Evolutionary conservation across 2,113 vertebrate species (phyloP).

Genomic region (Chionodraco myersi): DNA sequence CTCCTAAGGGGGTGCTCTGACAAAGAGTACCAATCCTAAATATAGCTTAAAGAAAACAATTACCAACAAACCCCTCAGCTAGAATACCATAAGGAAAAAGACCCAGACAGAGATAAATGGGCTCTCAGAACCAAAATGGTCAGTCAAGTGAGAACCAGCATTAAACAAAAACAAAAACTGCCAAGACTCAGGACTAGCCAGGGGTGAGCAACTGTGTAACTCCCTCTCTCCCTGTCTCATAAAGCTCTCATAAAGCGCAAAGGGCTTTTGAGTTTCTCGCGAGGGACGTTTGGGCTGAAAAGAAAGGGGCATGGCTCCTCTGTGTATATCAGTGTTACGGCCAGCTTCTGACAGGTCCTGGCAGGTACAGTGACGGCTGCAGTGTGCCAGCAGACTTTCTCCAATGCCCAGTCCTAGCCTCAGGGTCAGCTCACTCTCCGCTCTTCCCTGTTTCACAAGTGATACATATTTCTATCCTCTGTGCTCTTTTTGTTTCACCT

Average conservation of each 20-base stretch:
- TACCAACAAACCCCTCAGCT: slow-evolving; percentile 12
- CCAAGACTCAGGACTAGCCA: slow-evolving; percentile 51
- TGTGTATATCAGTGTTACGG: slow-evolving; percentile 64
- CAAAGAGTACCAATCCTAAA: slow-evolving; percentile 33
- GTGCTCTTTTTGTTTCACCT: slow-evolving; percentile 27
- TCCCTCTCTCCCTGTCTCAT: slow-evolving; percentile 50
- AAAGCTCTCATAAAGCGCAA: slow-evolving; percentile 65
- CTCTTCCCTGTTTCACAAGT: slow-evolving; percentile 12
- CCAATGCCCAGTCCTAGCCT: slow-evolving; percentile 50
- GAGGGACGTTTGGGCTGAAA: slow-evolving; percentile 70
- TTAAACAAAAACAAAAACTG: slow-evolving; percentile 39
- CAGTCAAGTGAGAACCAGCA: slow-evolving; percentile 41
- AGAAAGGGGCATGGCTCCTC: slow-evolving; percentile 73
- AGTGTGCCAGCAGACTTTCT: slow-evolving; percentile 71
- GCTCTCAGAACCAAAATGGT: slow-evolving; percentile 56
- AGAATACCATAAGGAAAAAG: slow-evolving; percentile 18
- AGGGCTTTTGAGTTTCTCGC: slow-evolving; percentile 64
- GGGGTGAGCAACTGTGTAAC: slow-evolving; percentile 52
- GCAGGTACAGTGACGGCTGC: slow-evolving; percentile 71
- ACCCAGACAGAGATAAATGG: slow-evolving; percentile 64
- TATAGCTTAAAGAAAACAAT: slow-evolving; percentile 26
- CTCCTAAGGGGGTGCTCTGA: not conserved
- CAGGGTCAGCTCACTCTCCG: slow-evolving; percentile 47
- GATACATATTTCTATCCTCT: slow-evolving; percentile 12
- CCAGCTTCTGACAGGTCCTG: slow-evolving; percentile 75